Evolutionary conservation across 2,797 vertebrate species (phyloP).

Genomic region (Anas acuta): DNA sequence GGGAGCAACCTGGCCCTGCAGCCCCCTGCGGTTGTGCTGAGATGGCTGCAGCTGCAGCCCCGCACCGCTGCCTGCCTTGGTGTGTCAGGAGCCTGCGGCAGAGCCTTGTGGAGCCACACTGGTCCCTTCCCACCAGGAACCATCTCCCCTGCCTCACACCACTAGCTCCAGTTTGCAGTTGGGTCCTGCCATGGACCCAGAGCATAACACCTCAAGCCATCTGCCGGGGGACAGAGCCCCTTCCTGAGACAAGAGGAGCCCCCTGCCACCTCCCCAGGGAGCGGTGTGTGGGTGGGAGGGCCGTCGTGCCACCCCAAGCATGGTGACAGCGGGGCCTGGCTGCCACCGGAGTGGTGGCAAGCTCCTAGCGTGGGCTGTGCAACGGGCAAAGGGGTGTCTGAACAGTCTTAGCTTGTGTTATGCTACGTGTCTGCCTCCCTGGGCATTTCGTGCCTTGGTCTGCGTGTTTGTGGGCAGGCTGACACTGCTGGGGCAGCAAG

Average conservation of each 20-base stretch:
- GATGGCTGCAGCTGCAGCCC: not conserved
- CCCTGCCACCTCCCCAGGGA: accelerated
- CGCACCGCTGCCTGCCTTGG: not conserved
- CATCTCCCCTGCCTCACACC: accelerated
- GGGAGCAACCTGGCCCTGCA: not conserved
- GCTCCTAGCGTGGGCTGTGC: accelerated
- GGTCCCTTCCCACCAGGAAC: not conserved
- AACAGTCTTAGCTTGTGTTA: not conserved
- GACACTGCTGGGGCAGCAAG: not conserved
- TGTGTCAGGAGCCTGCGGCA: not conserved
- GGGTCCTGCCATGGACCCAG: accelerated
- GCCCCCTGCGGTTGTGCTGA: accelerated
- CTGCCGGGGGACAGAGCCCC: not conserved
- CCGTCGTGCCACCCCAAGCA: not conserved
- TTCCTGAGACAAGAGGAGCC: not conserved
- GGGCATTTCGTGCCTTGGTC: too few species aligned
- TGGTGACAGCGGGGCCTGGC: not conserved
- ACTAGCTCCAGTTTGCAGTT: accelerated
- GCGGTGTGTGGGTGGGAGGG: accelerated
- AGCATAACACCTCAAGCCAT: accelerated
- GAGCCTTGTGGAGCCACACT: not conserved
- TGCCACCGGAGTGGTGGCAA: accelerated
- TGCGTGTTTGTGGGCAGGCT: not conserved
- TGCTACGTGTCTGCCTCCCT: accelerated
- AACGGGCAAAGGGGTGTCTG: not conserved